These are phyloP conservation scores for Bungarus multicinctus DNA, from an alignment of 2,113 vertebrate genomes.

Conservation along the genomic window DNA sequence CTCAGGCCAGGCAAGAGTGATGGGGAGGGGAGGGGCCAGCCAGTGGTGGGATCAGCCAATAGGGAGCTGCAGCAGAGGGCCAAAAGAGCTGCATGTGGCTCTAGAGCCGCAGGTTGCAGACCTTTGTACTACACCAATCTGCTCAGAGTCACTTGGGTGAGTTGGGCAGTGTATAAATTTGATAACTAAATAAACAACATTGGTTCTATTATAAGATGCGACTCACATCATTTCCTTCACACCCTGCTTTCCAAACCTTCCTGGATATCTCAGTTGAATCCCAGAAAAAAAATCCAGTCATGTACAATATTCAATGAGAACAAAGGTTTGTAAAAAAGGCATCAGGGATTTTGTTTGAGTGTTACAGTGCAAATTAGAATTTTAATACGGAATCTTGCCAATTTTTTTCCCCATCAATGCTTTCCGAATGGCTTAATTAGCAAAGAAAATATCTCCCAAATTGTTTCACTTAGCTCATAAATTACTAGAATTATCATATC, in stretches of 20 bases:
- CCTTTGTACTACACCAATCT: not conserved
- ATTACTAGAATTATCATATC: not conserved
- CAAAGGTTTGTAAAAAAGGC: not conserved
- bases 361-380: not conserved
- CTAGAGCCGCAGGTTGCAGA: no score
- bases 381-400: not conserved
- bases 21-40: no score
- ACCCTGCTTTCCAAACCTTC: not conserved
- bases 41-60: no score
- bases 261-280: not conserved
- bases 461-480: not conserved
- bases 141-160: not conserved
- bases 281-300: not conserved
- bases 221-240: not conserved
- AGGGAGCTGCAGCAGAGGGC: no score
- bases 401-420: not conserved
- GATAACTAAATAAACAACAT: not conserved
- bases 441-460: not conserved
- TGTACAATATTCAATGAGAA: not conserved
- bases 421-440: slow-evolving; percentile 1
- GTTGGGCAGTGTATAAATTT: not conserved
- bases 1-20: no score
- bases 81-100: no score
- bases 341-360: not conserved
- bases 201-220: not conserved